A percentile compares a stretch with the other conserved stretches of the same genome.
Conservation (phyloP, 2,888 invertebrate genomes). For the Diarsia dahlii region DNA sequence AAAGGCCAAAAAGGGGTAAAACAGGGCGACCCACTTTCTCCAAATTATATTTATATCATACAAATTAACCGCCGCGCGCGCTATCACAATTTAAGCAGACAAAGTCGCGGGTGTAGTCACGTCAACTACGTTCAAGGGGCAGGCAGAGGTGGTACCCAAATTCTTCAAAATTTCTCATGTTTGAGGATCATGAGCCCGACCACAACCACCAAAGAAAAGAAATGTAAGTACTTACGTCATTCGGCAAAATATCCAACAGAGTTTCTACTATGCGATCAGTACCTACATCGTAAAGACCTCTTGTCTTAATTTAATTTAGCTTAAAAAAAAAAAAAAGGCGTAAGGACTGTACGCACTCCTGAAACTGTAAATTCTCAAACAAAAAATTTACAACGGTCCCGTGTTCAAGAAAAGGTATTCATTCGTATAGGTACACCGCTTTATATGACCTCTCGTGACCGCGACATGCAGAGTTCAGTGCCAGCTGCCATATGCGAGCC, state of each 20-base stretch:
- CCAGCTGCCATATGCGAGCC: constrained; percentile 21
- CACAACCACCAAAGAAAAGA: not conserved
- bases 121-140: not conserved
- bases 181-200: not conserved
- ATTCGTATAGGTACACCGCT: not conserved
- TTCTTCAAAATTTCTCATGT: not conserved
- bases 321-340: no score
- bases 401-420: not conserved
- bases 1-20: no score
- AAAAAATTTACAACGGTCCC: not conserved
- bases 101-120: no score
- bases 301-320: not conserved
- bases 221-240: not conserved
- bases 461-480: constrained; percentile 50
- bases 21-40: no score
- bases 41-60: no score
- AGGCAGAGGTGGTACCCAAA: not conserved
- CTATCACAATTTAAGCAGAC: no score
- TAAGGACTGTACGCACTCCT: not conserved
- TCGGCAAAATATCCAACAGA: not conserved
- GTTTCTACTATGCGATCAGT: not conserved
- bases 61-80: no score
- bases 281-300: not conserved
- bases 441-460: constrained; percentile 48
- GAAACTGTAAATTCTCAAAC: constrained; percentile 14